Evolutionary conservation across 2,888 invertebrate species (phyloP), one percentile per base, ranked within the genome.

Genomic region (Coenonympha arcania): DNA sequence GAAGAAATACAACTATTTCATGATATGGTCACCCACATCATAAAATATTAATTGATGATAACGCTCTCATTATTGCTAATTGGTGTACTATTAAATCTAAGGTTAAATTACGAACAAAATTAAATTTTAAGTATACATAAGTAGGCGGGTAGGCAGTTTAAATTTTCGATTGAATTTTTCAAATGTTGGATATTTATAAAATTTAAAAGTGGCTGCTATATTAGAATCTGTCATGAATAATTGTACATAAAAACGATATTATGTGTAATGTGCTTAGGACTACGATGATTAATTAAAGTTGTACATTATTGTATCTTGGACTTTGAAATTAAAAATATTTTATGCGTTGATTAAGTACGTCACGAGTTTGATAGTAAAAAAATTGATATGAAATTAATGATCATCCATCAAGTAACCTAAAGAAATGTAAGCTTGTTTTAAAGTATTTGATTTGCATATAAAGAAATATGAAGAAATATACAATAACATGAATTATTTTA

Each of bases 161-260:
- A 24, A 48, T 48, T 48, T 48, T 48, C 41, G 41, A 48, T 48
- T 41, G 19, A 28, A 48, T 48, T 41, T 46, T 41, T 41, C 18
- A 48, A 41, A 31, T 43, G 43, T 43, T 43, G 30, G 31, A 33
- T 33, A 43, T 31, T 43, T 43, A 31, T 31, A 39, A 22, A 37
- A 39, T 22, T 8, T 24, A 15, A 11, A 39, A 15, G 8, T 22
- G 9, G 39, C 39, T 39, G 39, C 39, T 39, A 24, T 18, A 24
- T 16, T n/a, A n/a, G n/a, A 19, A 41, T 41, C 28, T 41, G 28
- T 8, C 4, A 19, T 41, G 39, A 24, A 4, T 1, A 9, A 22
- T 4, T 39, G 39, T 39, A 39, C 15, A 39, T 39, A 39, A 3
- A 15, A 39, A 9, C 4, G 24, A n/a, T n/a, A n/a, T n/a, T n/a